These are phyloP conservation scores for Pachyseris speciosa DNA, from an alignment of 64 coral and sea anemone species.

Conservation along the genomic window DNA sequence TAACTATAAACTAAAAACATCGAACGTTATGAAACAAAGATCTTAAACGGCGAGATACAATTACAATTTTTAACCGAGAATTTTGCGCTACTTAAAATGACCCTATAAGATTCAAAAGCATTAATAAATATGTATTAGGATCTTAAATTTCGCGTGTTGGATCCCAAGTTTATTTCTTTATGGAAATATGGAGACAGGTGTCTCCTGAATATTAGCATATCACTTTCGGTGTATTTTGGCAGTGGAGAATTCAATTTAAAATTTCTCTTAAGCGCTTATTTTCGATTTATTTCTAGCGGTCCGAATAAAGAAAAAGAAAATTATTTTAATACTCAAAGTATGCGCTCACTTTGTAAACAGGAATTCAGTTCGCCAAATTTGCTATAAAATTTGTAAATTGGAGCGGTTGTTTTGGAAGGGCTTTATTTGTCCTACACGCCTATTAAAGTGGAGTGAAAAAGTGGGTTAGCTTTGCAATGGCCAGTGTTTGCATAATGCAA, in stretches of 20 bases:
- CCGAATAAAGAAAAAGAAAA: neutral
- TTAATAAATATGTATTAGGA: constrained; percentile 29
- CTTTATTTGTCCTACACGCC: constrained; percentile 25
- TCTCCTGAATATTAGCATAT: neutral
- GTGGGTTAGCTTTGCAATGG: constrained; percentile 59
- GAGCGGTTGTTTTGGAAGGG: constrained; percentile 27
- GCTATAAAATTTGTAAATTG: constrained; percentile 61
- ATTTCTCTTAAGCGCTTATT: neutral
- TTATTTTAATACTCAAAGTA: neutral
- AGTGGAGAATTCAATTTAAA: constrained; percentile 4
- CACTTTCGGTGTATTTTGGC: constrained; percentile 1
- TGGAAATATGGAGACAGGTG: constrained; percentile 24
- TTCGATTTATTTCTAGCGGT: neutral
- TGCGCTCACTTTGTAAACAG: constrained; percentile 19
- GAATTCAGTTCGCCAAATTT: constrained; percentile 47
- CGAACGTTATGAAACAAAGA: neutral
- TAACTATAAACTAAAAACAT: neutral
- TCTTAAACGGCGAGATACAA: neutral
- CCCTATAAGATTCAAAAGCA: neutral
- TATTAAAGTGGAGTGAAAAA: constrained; percentile 51
- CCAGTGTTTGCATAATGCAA: constrained; percentile 47
- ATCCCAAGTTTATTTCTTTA: neutral
- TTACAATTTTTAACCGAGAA: neutral
- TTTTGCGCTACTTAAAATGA: neutral
- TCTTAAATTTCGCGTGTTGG: constrained; percentile 36